These are phyloP conservation scores for Crocidura indochinensis DNA, from an alignment of 2,797 vertebrate genomes.

Conservation along the genomic window DNA sequence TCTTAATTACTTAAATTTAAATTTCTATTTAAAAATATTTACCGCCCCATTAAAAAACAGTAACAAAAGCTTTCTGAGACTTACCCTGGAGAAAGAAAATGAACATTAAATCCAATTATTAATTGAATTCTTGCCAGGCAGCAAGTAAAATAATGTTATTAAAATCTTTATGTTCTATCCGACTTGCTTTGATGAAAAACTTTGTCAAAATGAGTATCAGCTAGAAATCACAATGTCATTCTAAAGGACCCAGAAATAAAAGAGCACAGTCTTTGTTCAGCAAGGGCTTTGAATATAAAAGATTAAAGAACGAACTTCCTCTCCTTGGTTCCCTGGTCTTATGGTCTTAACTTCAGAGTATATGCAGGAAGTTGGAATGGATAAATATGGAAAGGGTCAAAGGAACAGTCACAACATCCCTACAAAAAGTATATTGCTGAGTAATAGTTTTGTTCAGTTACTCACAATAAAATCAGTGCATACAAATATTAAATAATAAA, in stretches of 20 bases:
- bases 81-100: constrained; percentile 50
- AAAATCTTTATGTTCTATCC: constrained; percentile 13
- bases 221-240: not conserved
- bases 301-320: too few relatives aligned
- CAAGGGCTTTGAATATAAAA: too few relatives aligned
- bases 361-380: too few relatives aligned
- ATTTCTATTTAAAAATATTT: constrained; percentile 53
- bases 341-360: too few relatives aligned
- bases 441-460: too few relatives aligned
- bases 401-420: too few relatives aligned
- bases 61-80: constrained; percentile 37
- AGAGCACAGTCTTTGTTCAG: too few relatives aligned
- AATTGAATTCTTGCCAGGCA: constrained; percentile 29
- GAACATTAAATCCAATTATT: constrained; percentile 36
- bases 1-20: constrained; percentile 57
- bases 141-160: constrained; percentile 37
- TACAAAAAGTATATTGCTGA: too few relatives aligned
- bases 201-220: constrained; percentile 50
- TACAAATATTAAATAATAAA: too few relatives aligned
- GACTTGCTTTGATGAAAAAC: constrained; percentile 54
- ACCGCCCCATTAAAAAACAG: constrained; percentile 3
- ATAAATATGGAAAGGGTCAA: too few relatives aligned
- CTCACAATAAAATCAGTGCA: too few relatives aligned
- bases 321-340: too few relatives aligned
- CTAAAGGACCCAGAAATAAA: not conserved